Base-by-base conservation (phyloP, 2,113 vertebrate genomes). In the Loxodonta africana region DNA sequence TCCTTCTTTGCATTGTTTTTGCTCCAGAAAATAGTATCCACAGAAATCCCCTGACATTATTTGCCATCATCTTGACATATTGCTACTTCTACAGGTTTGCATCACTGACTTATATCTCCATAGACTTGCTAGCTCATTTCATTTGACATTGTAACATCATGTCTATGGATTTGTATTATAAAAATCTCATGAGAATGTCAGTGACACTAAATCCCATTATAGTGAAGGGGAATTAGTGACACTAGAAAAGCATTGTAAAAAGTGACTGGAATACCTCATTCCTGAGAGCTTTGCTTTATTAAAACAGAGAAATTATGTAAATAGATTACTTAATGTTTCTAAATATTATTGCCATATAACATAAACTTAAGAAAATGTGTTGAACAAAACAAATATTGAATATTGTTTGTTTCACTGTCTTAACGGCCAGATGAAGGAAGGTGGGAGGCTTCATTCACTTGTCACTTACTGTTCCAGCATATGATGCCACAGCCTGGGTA, bases 101-200 rank as follows among this genome's bases (percentile, higher is more conserved):
- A 98, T 86, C 96, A 82, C 89, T 95, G 91, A 97, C 96, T 95
- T 92, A 80, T 63, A 84, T 92, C 87, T 98, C 96, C 90, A 28
- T 86, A 97, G 96, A 88, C 18, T 84, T 94, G 28, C 60, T 94
- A 41, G 37, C 97, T 91, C 89, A 98, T 97, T 97, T 97, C 80
- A 60, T 74, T 76, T 96, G 97, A 97, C 73, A n/a, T 3, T 77
- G 74, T 23, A 97, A 94, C 60, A 97, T 87, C 78, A 26, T 60
- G 46, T 85, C 96, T 95, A 51, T 60, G 85, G 97, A 98, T 95
- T 97, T 92, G 94, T 30, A 92, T 48, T 83, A 78, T 89, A 94
- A 97, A 93, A 97, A 51, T 71, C 81, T 97, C 83, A 91, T 69
- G 81, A 98, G 96, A 96, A 62, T 53, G 37, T 82, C 89, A 93